A percentile compares a stretch with the other conserved stretches of the same genome.
These are phyloP conservation scores for Pristiophorus japonicus DNA, from an alignment of 2,113 vertebrate genomes.

Conservation along the genomic window DNA sequence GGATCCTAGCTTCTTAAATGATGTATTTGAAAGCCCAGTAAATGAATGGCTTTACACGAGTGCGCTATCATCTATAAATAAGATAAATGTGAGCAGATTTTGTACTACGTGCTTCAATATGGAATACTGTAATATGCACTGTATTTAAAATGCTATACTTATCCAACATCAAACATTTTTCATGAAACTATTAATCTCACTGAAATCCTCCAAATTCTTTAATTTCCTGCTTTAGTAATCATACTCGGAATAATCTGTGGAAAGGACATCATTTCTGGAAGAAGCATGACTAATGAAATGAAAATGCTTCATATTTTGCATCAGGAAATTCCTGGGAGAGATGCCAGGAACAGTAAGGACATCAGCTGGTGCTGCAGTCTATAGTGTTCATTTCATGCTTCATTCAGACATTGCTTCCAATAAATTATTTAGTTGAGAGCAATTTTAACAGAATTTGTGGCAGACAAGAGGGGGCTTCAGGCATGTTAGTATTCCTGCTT, in stretches of 20 bases:
- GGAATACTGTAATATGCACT: background rate
- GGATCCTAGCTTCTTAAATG: background rate
- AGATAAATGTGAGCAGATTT: background rate
- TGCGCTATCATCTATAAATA: background rate
- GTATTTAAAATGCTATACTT: background rate
- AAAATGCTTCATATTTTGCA: slow-evolving; percentile 23
- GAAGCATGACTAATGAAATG: background rate
- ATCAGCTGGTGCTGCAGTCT: background rate
- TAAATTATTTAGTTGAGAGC: background rate
- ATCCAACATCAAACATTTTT: background rate
- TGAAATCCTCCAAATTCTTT: background rate
- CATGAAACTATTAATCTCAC: background rate
- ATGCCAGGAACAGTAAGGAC: slow-evolving; percentile 1
- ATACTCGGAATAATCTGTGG: background rate
- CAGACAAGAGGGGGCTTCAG: background rate
- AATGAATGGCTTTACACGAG: background rate
- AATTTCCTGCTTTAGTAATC: background rate
- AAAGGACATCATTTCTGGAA: background rate
- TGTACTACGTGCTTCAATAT: background rate
- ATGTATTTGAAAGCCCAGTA: background rate
- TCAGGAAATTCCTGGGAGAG: background rate
- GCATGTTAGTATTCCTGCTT: background rate
- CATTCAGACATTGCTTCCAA: background rate
- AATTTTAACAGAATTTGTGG: background rate
- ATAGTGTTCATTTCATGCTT: background rate